These are phyloP conservation scores for Autographa gamma DNA, from an alignment of 2,888 invertebrate genomes.

Conservation along the genomic window DNA sequence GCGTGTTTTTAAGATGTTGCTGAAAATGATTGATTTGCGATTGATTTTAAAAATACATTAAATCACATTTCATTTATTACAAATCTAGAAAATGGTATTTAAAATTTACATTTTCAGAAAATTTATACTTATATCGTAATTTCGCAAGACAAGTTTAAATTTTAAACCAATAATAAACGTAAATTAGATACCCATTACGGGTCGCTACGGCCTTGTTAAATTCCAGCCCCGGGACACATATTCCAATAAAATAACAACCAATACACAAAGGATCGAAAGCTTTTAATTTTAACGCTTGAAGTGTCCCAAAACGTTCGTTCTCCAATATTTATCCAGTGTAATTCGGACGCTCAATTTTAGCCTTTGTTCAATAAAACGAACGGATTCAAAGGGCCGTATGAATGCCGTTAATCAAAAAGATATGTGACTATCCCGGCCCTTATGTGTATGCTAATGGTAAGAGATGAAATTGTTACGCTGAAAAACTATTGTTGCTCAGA, in stretches of 20 bases:
- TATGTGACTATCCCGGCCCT: not conserved
- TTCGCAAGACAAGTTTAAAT: not conserved
- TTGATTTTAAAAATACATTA: too few species aligned
- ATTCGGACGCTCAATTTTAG: slow-evolving; percentile 6
- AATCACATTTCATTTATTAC: not conserved
- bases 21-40: too few species aligned
- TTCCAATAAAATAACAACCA: not conserved
- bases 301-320: slow-evolving; percentile 7
- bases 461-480: not conserved
- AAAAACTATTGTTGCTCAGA: not conserved
- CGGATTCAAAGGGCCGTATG: slow-evolving; percentile 10
- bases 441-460: slow-evolving; percentile 2
- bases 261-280: slow-evolving; percentile 19
- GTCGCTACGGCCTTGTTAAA: not conserved
- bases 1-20: slow-evolving; percentile 11
- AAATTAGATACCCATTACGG: not conserved
- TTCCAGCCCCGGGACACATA: not conserved
- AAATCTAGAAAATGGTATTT: not conserved
- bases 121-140: too few species aligned
- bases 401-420: slow-evolving; percentile 21
- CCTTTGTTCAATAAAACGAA: slow-evolving; percentile 18
- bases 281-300: slow-evolving; percentile 13
- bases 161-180: not conserved
- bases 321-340: slow-evolving; percentile 25
- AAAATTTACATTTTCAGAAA: too few species aligned